A percentile compares a stretch with the other conserved stretches of the same genome.
phyloP scores from a whole-genome alignment of 2,113 vertebrate genomes.

The Blennius ocellaris region DNA sequence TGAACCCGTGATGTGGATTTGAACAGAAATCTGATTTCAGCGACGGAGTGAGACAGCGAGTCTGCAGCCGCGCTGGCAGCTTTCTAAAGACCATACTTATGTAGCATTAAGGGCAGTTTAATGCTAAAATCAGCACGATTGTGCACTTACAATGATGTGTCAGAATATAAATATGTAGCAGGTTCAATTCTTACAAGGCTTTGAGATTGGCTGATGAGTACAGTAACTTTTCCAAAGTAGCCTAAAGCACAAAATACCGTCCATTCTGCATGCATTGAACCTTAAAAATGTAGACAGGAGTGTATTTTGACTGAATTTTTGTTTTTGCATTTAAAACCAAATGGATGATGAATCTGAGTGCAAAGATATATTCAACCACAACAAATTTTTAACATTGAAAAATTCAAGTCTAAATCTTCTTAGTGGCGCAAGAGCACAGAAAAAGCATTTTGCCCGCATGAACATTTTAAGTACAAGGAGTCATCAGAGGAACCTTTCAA shows the following conservation, averaged over 20 bases:
- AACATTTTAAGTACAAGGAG: too few relatives aligned
- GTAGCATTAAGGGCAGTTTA: not conserved
- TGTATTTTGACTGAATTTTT: not conserved
- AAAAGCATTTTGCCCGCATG: too few relatives aligned
- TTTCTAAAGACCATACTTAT: not conserved
- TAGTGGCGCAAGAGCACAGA: too few relatives aligned
- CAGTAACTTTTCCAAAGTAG: not conserved
- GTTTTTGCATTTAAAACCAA: too few relatives aligned
- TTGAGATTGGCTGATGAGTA: not conserved
- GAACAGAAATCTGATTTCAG: not conserved
- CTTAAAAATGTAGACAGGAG: not conserved
- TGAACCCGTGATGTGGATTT: not conserved
- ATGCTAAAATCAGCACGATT: not conserved
- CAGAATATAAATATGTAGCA: not conserved
- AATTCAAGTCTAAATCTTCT: too few relatives aligned
- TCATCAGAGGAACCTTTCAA: too few relatives aligned
- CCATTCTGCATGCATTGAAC: not conserved
- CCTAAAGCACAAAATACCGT: not conserved
- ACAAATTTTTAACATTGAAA: too few relatives aligned
- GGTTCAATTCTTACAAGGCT: not conserved
- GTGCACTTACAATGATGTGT: not conserved
- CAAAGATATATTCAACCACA: too few relatives aligned
- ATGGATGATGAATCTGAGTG: too few relatives aligned
- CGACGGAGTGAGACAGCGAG: not conserved
- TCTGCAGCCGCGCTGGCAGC: not conserved